Conservation (phyloP, 2,888 invertebrate genomes). For the Chrysotoxum bicinctum region DNA sequence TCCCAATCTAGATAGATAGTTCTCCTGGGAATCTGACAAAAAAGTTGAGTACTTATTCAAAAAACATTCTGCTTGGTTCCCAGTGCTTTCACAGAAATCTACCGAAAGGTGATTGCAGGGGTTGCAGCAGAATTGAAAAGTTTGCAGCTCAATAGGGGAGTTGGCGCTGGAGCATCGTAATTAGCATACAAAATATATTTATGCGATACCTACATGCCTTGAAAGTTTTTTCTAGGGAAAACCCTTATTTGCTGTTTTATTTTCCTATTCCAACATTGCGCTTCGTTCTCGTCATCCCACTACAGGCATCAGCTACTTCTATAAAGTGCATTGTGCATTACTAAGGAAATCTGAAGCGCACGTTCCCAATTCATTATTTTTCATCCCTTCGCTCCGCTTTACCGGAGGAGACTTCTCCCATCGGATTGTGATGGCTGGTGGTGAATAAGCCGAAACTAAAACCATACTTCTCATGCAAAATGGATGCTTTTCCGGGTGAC, state of each 20-base stretch:
- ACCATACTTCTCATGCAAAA: constrained; percentile 57
- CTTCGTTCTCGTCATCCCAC: background rate
- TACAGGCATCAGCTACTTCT: background rate
- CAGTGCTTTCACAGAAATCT: constrained; percentile 2
- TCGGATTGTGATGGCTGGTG: background rate
- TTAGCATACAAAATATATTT: constrained; percentile 57
- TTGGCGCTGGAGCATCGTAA: constrained; percentile 1
- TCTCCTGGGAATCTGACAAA: constrained; percentile 36
- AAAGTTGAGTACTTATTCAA: constrained; percentile 42
- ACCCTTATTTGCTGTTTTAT: constrained; percentile 16
- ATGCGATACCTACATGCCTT: constrained; percentile 42
- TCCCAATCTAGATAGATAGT: background rate
- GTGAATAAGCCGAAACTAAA: constrained; percentile 52
- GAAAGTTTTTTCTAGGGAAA: constrained; percentile 19
- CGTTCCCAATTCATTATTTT: constrained; percentile 23
- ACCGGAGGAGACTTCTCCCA: background rate
- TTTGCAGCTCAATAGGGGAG: constrained; percentile 4
- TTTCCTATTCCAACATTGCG: background rate
- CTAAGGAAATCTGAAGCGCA: constrained; percentile 3
- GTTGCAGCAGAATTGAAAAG: background rate
- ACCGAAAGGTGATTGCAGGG: constrained; percentile 19
- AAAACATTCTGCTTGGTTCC: constrained; percentile 26
- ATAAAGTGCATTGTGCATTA: constrained; percentile 3
- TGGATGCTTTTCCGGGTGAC: constrained; percentile 45
- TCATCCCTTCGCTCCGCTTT: background rate